Base-by-base conservation (phyloP, 2,113 vertebrate species). In the Taurulus bubalis region DNA sequence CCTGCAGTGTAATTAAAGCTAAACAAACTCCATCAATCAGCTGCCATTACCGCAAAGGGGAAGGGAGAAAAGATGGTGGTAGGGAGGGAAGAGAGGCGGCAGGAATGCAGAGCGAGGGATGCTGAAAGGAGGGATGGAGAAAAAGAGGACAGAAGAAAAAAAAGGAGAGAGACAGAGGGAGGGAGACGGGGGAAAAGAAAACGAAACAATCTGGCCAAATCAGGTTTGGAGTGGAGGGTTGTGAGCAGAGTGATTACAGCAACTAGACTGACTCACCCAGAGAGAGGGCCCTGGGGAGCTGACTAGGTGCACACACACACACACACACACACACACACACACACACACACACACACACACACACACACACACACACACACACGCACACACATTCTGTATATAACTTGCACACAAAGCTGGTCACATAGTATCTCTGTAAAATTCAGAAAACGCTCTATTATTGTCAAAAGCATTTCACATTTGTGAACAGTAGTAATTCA, bases 21-120 rank as follows among this genome's bases (percentile, higher is more conserved):
- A 93, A 94, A 93, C 90, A 93, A 93, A 93, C 91, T 92, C 91
- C 91, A 94, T 93, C 92, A 92, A 93, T 94, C 93, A 93, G 90
- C 86, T 86, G 89, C 82, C 89, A 91, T 90, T 91, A 91, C 87
- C 69, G 66, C 55, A 3, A 79, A 90, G 62, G 47, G 77, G 72
- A 69, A 77, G 75, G 56, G 49, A 38, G 62, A 65, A 77, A 24
- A 38, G 36, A 80, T 40, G 65, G 55, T 60, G 65, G 64, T 74
- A 75, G 18, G 1, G 28, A n/a, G 67, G 47, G 42, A 69, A 42
- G 36, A 42, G 55, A 77, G 7, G 30, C 32, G 32, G 49, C 59
- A 45, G 38, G 42, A 62, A 62, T 72, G 42, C 30, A 79, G 65
- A 80, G 38, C 6, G 9, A 65, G 24, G 26, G 15, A 15, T 59